Evolutionary conservation across 2,797 vertebrate genomes (phyloP), one percentile per base, ranked within the genome.

Genomic region (Petrocephalus sullivani): DNA sequence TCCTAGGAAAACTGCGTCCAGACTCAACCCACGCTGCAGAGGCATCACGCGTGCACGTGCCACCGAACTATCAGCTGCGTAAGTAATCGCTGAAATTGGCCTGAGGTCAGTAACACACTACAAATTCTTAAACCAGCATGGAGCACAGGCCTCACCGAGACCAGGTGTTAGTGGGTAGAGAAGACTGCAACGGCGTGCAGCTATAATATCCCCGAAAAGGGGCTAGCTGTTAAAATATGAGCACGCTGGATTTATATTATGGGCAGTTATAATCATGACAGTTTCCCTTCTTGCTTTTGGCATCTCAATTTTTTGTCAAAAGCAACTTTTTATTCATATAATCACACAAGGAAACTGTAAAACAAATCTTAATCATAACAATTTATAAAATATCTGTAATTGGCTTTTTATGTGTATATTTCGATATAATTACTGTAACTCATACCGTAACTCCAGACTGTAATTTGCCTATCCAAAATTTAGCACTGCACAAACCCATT

Each of bases 1-100:
- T 91, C 89, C 93, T 91, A 93, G 93, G 94, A 93, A 94, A 89
- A 86, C 64, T 82, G 37, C 81, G 86, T 9, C 46, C 81, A n/a
- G 21, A 61, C 82, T 51, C 54, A 75, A 61, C 82, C 33, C 54
- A 75, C 87, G 71, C 46, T 23, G 9, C 46, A 51, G 53, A 58
- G 41, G 54, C 61, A 23, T 60, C 82, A 57, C 78, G 64, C 53
- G 37, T 57, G 19, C 37, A 33, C 19, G 19, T 0, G 14, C 21
- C 37, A 37, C 57, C 46, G 41, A 61, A 53, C 46, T 10, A 67
- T 56, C 83, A 85, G 49, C 49, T 57, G 51, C 82, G 1, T 21
- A 46, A 61, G 37, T 37, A n/a, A 46, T 33, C 37, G 28, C 49
- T 49, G 41, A 87, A 53, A 61, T 54, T 21, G 49, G 7, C 14